A percentile compares a stretch with the other conserved stretches of the same genome.
These are phyloP conservation scores for Polydrusus tereticollis DNA, from an alignment of 2,888 invertebrate species.

Conservation along the genomic window DNA sequence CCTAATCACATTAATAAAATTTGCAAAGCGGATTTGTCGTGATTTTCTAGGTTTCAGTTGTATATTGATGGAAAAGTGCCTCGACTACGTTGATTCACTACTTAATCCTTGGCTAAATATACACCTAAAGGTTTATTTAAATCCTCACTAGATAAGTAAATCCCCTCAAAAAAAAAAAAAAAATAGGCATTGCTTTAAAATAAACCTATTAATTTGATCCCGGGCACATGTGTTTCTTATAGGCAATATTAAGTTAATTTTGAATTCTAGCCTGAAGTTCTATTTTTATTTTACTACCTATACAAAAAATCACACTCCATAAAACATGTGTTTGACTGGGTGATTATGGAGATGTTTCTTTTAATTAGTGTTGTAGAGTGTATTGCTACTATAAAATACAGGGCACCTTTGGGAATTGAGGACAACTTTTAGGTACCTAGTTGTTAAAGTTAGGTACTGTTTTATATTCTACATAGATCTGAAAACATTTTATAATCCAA, in stretches of 20 bases:
- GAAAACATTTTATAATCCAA: background rate
- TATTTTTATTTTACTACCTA: background rate
- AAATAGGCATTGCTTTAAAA: constrained; percentile 7
- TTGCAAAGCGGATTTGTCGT: too few relatives aligned
- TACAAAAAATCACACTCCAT: background rate
- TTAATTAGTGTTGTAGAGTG: too few relatives aligned
- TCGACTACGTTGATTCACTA: background rate
- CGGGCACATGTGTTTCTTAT: constrained; percentile 7
- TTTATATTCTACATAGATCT: too few relatives aligned
- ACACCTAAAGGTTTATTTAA: background rate
- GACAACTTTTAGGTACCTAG: too few relatives aligned
- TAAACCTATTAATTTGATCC: constrained; percentile 16
- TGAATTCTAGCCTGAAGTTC: background rate
- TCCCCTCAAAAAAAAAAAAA: background rate
- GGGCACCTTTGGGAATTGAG: too few relatives aligned
- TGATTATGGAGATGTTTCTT: background rate
- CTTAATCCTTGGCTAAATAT: constrained; percentile 1
- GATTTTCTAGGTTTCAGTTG: too few relatives aligned
- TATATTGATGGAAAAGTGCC: too few relatives aligned
- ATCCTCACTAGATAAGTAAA: background rate
- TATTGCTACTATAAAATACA: too few relatives aligned
- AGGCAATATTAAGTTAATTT: constrained; percentile 7
- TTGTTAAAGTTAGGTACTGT: too few relatives aligned
- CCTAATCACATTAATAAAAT: too few relatives aligned
- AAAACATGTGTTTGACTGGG: background rate